These are phyloP conservation scores for Heliconius erato DNA, from an alignment of 2,888 invertebrate genomes.

Conservation along the genomic window DNA sequence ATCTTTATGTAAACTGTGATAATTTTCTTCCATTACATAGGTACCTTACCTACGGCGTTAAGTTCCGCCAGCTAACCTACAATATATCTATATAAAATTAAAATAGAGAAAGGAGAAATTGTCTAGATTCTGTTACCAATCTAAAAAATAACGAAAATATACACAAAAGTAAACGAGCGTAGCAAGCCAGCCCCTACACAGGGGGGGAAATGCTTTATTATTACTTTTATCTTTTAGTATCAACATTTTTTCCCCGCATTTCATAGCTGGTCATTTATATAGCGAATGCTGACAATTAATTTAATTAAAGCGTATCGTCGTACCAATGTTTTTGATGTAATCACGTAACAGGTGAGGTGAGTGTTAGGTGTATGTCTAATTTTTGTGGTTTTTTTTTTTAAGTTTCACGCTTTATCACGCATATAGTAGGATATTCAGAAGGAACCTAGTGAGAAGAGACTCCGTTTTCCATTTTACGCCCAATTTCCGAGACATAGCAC, in stretches of 20 bases:
- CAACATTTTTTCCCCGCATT: slow-evolving; percentile 74
- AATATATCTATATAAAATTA: too few relatives aligned
- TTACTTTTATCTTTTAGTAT: slow-evolving; percentile 80
- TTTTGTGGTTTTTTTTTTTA: slow-evolving; percentile 25
- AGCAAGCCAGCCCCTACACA: slow-evolving; percentile 58
- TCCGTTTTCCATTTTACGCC: too few relatives aligned
- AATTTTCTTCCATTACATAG: too few relatives aligned
- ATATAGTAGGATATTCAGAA: background rate
- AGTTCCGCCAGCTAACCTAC: too few relatives aligned
- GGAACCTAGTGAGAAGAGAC: background rate
- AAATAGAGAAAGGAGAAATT: too few relatives aligned
- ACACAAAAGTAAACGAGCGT: slow-evolving; percentile 52
- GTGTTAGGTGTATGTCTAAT: slow-evolving; percentile 53
- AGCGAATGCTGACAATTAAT: slow-evolving; percentile 81
- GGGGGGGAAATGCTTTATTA: slow-evolving; percentile 82
- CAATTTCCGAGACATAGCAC: background rate
- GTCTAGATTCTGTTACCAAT: background rate
- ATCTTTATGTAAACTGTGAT: too few relatives aligned
- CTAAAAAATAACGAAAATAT: background rate
- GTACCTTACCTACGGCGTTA: too few relatives aligned
- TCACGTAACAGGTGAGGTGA: slow-evolving; percentile 67
- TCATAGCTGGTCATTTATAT: slow-evolving; percentile 83
- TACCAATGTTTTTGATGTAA: slow-evolving; percentile 74
- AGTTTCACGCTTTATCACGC: background rate
- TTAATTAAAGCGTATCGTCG: slow-evolving; percentile 80